These are phyloP conservation scores for Leptinotarsa haldemani DNA, from an alignment of 2,888 invertebrate genomes.

Conservation along the genomic window DNA sequence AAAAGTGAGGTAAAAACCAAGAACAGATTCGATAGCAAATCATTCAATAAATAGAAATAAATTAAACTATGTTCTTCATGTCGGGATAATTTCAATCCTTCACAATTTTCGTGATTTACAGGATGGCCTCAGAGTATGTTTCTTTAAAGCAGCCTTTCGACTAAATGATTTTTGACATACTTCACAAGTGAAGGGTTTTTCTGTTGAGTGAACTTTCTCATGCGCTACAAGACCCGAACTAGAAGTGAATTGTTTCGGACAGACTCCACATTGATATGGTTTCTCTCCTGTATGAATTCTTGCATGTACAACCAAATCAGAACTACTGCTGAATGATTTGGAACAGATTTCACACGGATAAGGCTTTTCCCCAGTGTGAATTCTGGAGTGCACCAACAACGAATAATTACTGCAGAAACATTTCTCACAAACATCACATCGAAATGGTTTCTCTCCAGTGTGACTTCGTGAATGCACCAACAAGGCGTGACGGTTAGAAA, in stretches of 20 bases:
- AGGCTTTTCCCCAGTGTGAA: conserved; percentile 20
- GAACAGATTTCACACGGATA: conserved; percentile 21
- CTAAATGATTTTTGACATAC: not conserved
- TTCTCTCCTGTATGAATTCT: conserved; percentile 8
- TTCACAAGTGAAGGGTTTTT: not conserved
- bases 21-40: no score
- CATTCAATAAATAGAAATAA: no score
- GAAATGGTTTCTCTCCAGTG: conserved; percentile 11
- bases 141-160: not conserved
- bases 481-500: not conserved
- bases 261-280: not conserved
- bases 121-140: not conserved
- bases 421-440: conserved; percentile 22
- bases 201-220: not conserved
- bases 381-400: conserved; percentile 16
- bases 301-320: not conserved
- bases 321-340: not conserved
- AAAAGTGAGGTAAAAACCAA: no score
- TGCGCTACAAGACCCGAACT: not conserved
- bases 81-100: no score
- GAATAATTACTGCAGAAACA: conserved; percentile 4
- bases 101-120: no score
- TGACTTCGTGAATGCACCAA: conserved; percentile 1
- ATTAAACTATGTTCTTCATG: no score
- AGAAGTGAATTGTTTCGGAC: not conserved